These are phyloP conservation scores for Serranus cabrilla DNA, from an alignment of 2,797 vertebrate species.

Conservation along the genomic window DNA sequence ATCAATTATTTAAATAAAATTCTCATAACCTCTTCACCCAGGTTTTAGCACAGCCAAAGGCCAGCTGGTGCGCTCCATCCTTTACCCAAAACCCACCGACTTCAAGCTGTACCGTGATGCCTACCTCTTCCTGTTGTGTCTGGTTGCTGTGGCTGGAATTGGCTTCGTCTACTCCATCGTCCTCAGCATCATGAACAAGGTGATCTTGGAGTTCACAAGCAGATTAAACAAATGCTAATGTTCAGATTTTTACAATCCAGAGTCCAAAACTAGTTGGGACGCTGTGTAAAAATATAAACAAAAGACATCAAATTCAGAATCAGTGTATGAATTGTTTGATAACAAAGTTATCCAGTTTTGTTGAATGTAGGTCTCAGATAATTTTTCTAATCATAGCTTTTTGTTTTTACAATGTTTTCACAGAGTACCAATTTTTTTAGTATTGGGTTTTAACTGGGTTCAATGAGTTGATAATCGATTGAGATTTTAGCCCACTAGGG, in stretches of 20 bases:
- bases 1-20: neutral
- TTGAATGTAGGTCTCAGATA: too few relatives aligned
- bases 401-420: too few relatives aligned
- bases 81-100: constrained; percentile 98
- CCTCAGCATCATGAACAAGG: constrained; percentile 92
- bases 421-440: too few relatives aligned
- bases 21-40: constrained; percentile 59
- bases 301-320: too few relatives aligned
- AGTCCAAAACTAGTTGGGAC: too few relatives aligned
- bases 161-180: constrained; percentile 95
- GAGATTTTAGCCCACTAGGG: neutral
- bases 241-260: neutral
- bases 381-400: too few relatives aligned
- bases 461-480: neutral
- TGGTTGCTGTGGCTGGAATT: constrained; percentile 94
- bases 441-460: too few relatives aligned
- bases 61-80: constrained; percentile 95
- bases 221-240: constrained; percentile 1
- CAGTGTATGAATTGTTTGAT: too few relatives aligned
- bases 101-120: constrained; percentile 99
- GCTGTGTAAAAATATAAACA: too few relatives aligned
- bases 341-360: too few relatives aligned
- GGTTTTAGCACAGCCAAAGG: constrained; percentile 98
- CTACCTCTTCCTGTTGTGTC: constrained; percentile 95
- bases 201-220: constrained; percentile 57